Conservation (phyloP, 2,113 vertebrate genomes). For the Penelope pileata region DNA sequence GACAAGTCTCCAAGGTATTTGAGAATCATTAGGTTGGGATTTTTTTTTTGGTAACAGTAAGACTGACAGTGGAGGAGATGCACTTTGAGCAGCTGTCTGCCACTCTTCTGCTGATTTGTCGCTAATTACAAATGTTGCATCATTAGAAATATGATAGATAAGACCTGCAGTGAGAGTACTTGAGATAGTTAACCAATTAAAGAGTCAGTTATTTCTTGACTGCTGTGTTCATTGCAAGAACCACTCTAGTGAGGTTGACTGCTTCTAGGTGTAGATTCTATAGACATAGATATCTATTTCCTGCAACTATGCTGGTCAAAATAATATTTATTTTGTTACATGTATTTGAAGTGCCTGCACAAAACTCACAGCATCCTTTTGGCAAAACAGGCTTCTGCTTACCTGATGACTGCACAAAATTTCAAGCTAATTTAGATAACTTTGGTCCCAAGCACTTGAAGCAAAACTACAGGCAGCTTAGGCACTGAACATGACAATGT, state of each 20-base stretch:
- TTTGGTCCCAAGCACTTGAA: background rate
- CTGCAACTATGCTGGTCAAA: background rate
- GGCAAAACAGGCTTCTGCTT: background rate
- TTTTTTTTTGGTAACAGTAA: background rate
- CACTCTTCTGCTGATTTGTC: background rate
- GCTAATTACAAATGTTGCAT: background rate
- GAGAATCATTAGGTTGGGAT: background rate
- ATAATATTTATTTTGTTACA: background rate
- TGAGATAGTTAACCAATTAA: background rate
- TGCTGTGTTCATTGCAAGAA: background rate
- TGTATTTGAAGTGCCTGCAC: background rate
- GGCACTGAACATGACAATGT: background rate
- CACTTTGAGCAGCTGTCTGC: background rate
- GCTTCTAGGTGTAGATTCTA: background rate
- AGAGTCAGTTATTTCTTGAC: background rate
- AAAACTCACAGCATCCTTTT: background rate
- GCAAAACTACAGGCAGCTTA: background rate
- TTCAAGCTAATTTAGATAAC: background rate
- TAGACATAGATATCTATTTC: background rate
- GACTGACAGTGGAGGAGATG: background rate
- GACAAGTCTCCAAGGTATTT: background rate
- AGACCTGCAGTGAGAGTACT: background rate
- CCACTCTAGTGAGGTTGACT: background rate
- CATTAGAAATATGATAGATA: rapidly evolving
- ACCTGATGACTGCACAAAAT: background rate